phyloP scores from a whole-genome alignment of 2,797 vertebrate genomes.

The Helostoma temminkii region DNA sequence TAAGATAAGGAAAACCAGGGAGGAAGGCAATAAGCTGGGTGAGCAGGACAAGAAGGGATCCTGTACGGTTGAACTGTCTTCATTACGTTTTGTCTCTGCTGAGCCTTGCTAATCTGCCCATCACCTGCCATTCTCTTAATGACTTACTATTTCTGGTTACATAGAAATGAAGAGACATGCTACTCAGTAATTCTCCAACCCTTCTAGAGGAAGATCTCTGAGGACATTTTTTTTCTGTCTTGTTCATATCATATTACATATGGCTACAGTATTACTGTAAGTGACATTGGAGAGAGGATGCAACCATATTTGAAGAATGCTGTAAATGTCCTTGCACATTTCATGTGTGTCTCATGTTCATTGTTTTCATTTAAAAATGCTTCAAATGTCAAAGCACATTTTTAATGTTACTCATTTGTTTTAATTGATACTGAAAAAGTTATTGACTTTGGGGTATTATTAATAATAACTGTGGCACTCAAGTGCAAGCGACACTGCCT shows the following conservation, averaged over 20 bases:
- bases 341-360: conserved; percentile 4
- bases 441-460: conserved; percentile 37
- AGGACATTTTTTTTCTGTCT: conserved; percentile 53
- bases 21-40: conserved; percentile 50
- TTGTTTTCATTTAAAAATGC: no score
- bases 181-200: conserved; percentile 66
- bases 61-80: conserved; percentile 72
- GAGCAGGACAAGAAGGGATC: conserved; percentile 52
- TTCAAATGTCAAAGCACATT: conserved; percentile 12
- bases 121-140: conserved; percentile 85
- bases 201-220: conserved; percentile 58
- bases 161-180: conserved; percentile 72
- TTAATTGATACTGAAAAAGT: conserved; percentile 29
- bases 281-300: conserved; percentile 15
- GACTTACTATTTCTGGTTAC: conserved; percentile 84
- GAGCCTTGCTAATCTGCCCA: conserved; percentile 77
- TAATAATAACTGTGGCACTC: conserved; percentile 51
- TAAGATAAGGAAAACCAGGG: conserved; percentile 55
- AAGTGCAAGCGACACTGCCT: conserved; percentile 37
- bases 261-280: conserved; percentile 33
- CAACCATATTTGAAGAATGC: neutral
- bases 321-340: neutral
- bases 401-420: conserved; percentile 33
- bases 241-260: conserved; percentile 46
- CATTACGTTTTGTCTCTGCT: conserved; percentile 73